phyloP scores from a whole-genome alignment of 2,888 invertebrate genomes.

The Drosophila affinis region DNA sequence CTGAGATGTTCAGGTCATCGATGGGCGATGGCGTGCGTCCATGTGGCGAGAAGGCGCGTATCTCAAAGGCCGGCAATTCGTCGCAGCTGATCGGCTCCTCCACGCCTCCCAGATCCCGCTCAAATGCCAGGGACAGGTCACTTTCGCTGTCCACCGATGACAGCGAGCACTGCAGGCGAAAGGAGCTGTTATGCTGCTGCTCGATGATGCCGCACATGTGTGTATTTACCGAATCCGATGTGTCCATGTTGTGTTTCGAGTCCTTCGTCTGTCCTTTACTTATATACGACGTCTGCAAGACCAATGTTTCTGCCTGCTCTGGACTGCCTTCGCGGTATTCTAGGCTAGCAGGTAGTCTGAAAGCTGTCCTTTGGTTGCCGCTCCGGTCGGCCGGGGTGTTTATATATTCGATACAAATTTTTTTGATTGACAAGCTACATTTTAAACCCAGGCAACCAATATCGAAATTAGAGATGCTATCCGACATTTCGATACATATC shows the following conservation, averaged over 20 bases:
- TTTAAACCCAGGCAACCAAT: no score
- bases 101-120: conserved; percentile 68
- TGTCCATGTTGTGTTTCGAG: conserved; percentile 56
- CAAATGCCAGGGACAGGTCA: conserved; percentile 79
- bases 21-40: conserved; percentile 82
- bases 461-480: no score
- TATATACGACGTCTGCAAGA: background rate
- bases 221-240: conserved; percentile 61
- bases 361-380: background rate
- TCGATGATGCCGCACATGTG: conserved; percentile 46
- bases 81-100: conserved; percentile 64
- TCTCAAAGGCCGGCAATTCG: conserved; percentile 82
- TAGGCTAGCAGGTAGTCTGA: conserved; percentile 28
- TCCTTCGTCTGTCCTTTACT: conserved; percentile 15
- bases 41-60: conserved; percentile 80
- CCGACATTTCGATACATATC: no score
- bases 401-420: background rate
- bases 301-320: conserved; percentile 11
- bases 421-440: background rate
- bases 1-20: conserved; percentile 62
- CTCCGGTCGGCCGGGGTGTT: background rate
- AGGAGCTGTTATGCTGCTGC: conserved; percentile 59
- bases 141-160: conserved; percentile 80
- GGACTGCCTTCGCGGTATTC: conserved; percentile 26
- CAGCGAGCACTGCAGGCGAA: conserved; percentile 73